These are phyloP conservation scores for Apotomis betuletana DNA, from an alignment of 2,888 invertebrate species.

Conservation along the genomic window DNA sequence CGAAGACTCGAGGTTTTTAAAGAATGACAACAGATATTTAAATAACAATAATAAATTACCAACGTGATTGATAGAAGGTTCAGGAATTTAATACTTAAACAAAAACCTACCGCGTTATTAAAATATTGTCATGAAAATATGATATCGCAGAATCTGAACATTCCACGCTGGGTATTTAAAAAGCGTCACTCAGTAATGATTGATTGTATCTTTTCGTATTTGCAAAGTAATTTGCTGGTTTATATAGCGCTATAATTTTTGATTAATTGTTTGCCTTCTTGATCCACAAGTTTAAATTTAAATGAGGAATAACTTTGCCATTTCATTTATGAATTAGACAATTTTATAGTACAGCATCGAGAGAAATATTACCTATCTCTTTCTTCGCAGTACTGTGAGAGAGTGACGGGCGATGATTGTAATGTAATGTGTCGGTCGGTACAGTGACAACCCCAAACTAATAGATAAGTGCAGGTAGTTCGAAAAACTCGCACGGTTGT, in stretches of 20 bases:
- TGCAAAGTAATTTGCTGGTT: constrained; percentile 13
- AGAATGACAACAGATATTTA: no score
- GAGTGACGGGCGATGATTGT: no score
- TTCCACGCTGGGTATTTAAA: constrained; percentile 30
- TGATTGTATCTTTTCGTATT: constrained; percentile 26
- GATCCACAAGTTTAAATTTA: background rate
- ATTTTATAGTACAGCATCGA: no score
- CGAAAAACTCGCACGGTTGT: no score
- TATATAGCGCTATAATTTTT: constrained; percentile 12
- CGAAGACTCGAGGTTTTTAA: no score
- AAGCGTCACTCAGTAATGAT: constrained; percentile 34
- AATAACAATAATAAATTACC: background rate
- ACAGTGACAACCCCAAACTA: no score
- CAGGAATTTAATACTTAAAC: constrained; percentile 30
- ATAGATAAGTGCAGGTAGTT: no score
- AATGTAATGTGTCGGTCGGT: no score
- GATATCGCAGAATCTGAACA: constrained; percentile 30
- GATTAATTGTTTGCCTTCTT: constrained; percentile 19
- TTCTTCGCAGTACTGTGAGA: no score
- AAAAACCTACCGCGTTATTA: constrained; percentile 32
- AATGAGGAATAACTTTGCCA: background rate
- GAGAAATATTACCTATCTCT: no score
- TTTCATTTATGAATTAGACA: no score
- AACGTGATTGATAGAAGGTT: constrained; percentile 30
- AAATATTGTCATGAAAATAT: constrained; percentile 34